Percentiles rank a stretch among this genome's conserved stretches.
These are phyloP conservation scores for Operophtera brumata DNA, from an alignment of 2,888 invertebrate genomes.

Conservation along the genomic window DNA sequence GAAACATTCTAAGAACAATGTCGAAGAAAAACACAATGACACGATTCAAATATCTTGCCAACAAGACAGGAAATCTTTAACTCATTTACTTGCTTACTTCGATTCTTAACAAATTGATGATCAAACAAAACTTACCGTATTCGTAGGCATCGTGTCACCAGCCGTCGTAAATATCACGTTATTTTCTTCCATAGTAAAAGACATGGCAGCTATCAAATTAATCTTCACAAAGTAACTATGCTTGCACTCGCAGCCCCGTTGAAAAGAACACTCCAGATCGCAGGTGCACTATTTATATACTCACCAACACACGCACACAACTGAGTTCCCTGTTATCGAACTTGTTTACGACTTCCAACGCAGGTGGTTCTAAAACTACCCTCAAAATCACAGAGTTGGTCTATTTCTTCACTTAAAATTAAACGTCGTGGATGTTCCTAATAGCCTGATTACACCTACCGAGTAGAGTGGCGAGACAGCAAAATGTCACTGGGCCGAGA, in stretches of 20 bases:
- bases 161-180: constrained; percentile 57
- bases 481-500: too few species aligned
- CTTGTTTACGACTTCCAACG: constrained; percentile 25
- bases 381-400: constrained; percentile 21
- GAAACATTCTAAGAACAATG: too few species aligned
- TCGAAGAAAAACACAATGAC: not conserved
- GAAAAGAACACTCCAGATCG: constrained; percentile 37
- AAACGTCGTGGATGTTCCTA: too few species aligned
- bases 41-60: constrained; percentile 1
- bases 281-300: constrained; percentile 49
- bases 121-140: constrained; percentile 49
- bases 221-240: not conserved
- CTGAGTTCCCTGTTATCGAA: constrained; percentile 15
- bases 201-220: constrained; percentile 44
- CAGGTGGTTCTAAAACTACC: constrained; percentile 33
- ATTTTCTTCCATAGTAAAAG: constrained; percentile 51
- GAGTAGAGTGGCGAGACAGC: too few species aligned
- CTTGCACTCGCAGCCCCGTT: constrained; percentile 12
- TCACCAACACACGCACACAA: constrained; percentile 25
- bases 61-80: not conserved
- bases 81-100: too few species aligned
- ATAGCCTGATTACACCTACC: too few species aligned
- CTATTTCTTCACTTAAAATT: not conserved
- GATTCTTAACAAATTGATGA: not conserved
- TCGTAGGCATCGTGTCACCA: constrained; percentile 47